A percentile compares a stretch with the other conserved stretches of the same genome.
phyloP scores from a whole-genome alignment of 1,140 invertebrate genomes.

The Nomia melanderi region DNA sequence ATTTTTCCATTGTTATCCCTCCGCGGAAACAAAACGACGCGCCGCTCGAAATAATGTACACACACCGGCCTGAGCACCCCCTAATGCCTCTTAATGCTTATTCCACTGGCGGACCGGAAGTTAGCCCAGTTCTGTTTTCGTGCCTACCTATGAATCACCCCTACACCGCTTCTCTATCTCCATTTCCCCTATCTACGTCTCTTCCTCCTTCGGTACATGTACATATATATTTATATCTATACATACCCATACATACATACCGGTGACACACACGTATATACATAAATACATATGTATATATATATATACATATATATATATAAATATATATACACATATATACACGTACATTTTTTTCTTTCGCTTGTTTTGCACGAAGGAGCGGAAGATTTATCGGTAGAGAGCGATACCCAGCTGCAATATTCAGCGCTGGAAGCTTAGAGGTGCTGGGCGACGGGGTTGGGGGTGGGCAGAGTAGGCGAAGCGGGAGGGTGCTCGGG shows the following conservation, averaged over 20 bases:
- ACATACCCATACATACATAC: too few relatives aligned
- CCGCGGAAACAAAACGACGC: not conserved
- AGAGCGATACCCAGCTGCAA: conserved; percentile 73
- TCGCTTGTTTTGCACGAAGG: conserved; percentile 38
- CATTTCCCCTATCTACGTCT: not conserved
- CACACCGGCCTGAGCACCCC: not conserved
- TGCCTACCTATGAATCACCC: too few relatives aligned
- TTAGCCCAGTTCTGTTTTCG: conserved; percentile 45
- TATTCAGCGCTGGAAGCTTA: conserved; percentile 75
- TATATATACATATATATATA: too few relatives aligned
- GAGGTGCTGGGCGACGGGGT: not conserved
- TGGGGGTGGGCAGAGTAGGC: too few relatives aligned
- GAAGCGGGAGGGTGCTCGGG: not conserved
- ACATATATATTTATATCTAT: too few relatives aligned
- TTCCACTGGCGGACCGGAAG: conserved; percentile 42
- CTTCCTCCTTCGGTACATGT: too few relatives aligned
- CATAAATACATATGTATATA: too few relatives aligned
- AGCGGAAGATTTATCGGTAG: conserved; percentile 57
- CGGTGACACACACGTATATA: too few relatives aligned
- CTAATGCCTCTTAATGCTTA: conserved; percentile 45
- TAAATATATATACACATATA: too few relatives aligned
- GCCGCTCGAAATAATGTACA: conserved; percentile 30
- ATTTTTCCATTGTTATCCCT: conserved; percentile 37
- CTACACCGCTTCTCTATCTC: too few relatives aligned
- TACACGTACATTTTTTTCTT: too few relatives aligned